Percentiles rank a stretch among this genome's conserved stretches.
These are phyloP conservation scores for Parascotia fuliginaria DNA, from an alignment of 2,888 invertebrate species.

Conservation along the genomic window DNA sequence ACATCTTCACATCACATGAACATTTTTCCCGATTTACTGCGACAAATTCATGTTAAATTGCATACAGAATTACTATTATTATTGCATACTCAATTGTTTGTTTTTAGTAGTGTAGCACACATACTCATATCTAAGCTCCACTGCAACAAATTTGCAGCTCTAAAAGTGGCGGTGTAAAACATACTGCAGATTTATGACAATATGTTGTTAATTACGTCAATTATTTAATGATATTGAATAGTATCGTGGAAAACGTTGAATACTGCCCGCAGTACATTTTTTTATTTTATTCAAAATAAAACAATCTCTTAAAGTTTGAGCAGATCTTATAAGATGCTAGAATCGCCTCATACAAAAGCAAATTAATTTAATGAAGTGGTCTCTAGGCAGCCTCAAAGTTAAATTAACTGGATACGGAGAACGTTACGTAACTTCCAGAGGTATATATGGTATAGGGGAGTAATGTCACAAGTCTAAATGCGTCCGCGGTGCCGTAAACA, in stretches of 20 bases:
- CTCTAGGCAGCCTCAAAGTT: conserved; percentile 23
- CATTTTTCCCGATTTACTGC: too few species aligned
- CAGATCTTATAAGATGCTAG: neutral
- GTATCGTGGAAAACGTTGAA: neutral
- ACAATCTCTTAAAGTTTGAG: too few species aligned
- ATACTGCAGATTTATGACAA: neutral
- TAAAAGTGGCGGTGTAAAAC: neutral
- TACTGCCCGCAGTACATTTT: too few species aligned
- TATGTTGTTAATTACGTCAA: neutral
- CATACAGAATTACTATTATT: too few species aligned
- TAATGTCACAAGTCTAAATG: conserved; percentile 81
- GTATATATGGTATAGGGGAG: conserved; percentile 55
- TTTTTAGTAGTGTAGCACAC: too few species aligned
- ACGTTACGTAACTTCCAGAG: conserved; percentile 44
- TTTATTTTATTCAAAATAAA: too few species aligned
- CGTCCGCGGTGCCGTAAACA: conserved; percentile 81
- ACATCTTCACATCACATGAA: too few species aligned
- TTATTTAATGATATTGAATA: neutral
- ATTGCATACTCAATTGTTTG: too few species aligned
- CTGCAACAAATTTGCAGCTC: neutral
- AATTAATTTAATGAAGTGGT: neutral
- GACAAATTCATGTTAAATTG: too few species aligned
- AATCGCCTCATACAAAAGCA: neutral
- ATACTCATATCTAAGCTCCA: too few species aligned
- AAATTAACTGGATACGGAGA: conserved; percentile 43